A percentile compares a stretch with the other conserved stretches of the same genome.
Evolutionary conservation across 37 sponge, comb jelly and placozoan genomes (phyloP).

Genomic region (Beroe forskalii): DNA sequence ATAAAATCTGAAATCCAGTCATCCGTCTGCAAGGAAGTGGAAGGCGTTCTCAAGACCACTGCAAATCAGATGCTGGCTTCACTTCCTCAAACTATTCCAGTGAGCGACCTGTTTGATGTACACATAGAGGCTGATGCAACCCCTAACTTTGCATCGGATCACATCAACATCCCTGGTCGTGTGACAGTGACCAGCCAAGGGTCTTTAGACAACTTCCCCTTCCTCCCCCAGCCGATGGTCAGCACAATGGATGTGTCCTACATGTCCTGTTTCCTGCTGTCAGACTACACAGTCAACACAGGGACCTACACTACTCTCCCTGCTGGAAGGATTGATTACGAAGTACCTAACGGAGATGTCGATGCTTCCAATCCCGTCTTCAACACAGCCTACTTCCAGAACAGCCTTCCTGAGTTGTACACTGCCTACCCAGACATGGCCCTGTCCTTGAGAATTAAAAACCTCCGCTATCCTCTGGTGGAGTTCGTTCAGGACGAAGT

Average conservation of each 20-base stretch:
- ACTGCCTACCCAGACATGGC: slow-evolving; percentile 21
- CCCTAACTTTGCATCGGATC: not conserved
- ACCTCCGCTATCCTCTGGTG: slow-evolving; percentile 14
- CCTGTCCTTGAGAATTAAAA: not conserved
- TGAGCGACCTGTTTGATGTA: not conserved
- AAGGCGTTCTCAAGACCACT: not conserved
- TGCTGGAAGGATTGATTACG: not conserved
- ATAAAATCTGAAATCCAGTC: slow-evolving; percentile 1
- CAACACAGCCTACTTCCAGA: slow-evolving; percentile 56
- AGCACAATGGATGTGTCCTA: not conserved
- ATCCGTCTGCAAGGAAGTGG: slow-evolving; percentile 5
- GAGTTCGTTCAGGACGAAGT: slow-evolving; percentile 31
- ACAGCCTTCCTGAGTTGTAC: slow-evolving; percentile 38
- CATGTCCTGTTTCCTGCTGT: slow-evolving; percentile 32
- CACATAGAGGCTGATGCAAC: slow-evolving; percentile 9
- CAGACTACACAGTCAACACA: slow-evolving; percentile 57
- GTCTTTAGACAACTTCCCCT: slow-evolving; percentile 22
- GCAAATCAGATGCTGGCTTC: slow-evolving; percentile 1
- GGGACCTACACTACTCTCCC: not conserved
- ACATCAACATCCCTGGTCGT: not conserved
- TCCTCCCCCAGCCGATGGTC: slow-evolving; percentile 1
- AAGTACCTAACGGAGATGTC: not conserved
- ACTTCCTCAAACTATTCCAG: not conserved
- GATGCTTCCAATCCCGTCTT: slow-evolving; percentile 30
- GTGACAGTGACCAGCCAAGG: not conserved